A percentile compares a stretch with the other conserved stretches of the same genome.
These are phyloP conservation scores for Siniperca chuatsi DNA, from an alignment of 2,113 vertebrate species.

Conservation along the genomic window DNA sequence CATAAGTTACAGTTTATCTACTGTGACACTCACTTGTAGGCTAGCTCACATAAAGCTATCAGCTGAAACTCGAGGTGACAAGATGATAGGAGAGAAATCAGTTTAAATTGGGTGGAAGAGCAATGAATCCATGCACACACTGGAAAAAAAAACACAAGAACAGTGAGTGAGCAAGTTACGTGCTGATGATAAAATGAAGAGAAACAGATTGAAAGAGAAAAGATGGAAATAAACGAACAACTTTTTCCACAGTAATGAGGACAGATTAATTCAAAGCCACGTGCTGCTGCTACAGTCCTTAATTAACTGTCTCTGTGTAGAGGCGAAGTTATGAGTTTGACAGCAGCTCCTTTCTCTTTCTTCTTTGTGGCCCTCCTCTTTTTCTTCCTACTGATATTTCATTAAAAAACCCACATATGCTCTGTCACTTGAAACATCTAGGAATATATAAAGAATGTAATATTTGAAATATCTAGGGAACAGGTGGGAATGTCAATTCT, in stretches of 20 bases:
- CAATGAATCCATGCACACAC: slow-evolving; percentile 2
- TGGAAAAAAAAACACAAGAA: not conserved
- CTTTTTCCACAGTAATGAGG: slow-evolving; percentile 60
- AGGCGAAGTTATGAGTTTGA: slow-evolving; percentile 58
- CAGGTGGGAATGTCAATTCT: slow-evolving; percentile 36
- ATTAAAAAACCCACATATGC: slow-evolving; percentile 60
- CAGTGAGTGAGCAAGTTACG: not conserved
- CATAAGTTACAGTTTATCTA: slow-evolving; percentile 31
- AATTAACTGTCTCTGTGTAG: slow-evolving; percentile 61
- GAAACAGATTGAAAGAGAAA: slow-evolving; percentile 51
- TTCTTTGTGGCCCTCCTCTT: slow-evolving; percentile 24
- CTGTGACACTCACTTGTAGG: slow-evolving; percentile 37
- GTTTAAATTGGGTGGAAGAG: slow-evolving; percentile 47
- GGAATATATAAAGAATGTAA: slow-evolving; percentile 35
- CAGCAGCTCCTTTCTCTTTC: slow-evolving; percentile 48
- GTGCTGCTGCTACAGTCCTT: slow-evolving; percentile 41
- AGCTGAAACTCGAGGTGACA: slow-evolving; percentile 53
- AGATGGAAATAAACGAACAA: slow-evolving; percentile 59
- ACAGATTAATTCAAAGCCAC: slow-evolving; percentile 61
- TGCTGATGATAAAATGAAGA: not conserved
- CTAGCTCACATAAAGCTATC: slow-evolving; percentile 53
- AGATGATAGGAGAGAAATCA: slow-evolving; percentile 52
- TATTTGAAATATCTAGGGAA: slow-evolving; percentile 33
- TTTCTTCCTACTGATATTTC: slow-evolving; percentile 52
- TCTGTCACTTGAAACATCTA: slow-evolving; percentile 34